phyloP scores from a whole-genome alignment of 2,888 invertebrate species.

The Acleris cristana region DNA sequence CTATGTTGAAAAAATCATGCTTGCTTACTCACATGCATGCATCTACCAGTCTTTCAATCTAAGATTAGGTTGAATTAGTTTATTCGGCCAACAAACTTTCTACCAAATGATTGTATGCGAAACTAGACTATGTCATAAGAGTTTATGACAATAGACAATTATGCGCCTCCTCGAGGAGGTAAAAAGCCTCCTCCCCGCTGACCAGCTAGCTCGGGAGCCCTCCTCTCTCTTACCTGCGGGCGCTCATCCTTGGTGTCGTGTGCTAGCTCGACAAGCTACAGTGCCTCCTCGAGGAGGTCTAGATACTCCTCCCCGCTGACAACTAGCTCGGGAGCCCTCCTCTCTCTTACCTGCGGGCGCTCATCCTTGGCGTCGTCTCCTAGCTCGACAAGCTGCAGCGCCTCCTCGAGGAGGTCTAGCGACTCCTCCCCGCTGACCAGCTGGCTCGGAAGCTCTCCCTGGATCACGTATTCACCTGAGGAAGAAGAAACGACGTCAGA shows the following conservation, averaged over 20 bases:
- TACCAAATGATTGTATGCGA: too few relatives aligned
- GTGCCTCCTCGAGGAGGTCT: constrained; percentile 88
- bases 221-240: constrained; percentile 54
- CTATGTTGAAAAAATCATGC: too few relatives aligned
- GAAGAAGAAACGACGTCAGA: constrained; percentile 32
- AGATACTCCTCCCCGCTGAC: constrained; percentile 67
- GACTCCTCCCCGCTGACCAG: constrained; percentile 82
- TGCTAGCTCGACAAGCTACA: constrained; percentile 89
- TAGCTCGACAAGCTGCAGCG: constrained; percentile 88
- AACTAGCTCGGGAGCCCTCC: neutral
- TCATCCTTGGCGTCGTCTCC: constrained; percentile 82
- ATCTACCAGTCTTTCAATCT: too few relatives aligned
- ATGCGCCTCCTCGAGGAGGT: too few relatives aligned
- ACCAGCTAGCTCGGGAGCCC: too few relatives aligned
- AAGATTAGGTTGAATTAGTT: too few relatives aligned
- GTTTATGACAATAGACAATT: too few relatives aligned
- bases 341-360: constrained; percentile 58
- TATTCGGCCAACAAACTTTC: too few relatives aligned
- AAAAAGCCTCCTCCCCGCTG: too few relatives aligned
- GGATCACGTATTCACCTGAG: constrained; percentile 86
- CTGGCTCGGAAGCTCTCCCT: constrained; percentile 79
- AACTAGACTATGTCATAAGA: too few relatives aligned
- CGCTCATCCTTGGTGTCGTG: constrained; percentile 77
- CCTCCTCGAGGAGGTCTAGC: constrained; percentile 88
- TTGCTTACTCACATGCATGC: too few relatives aligned